Conservation (phyloP, 1,140 invertebrate species). For the Trichomalopsis sarcophagae region DNA sequence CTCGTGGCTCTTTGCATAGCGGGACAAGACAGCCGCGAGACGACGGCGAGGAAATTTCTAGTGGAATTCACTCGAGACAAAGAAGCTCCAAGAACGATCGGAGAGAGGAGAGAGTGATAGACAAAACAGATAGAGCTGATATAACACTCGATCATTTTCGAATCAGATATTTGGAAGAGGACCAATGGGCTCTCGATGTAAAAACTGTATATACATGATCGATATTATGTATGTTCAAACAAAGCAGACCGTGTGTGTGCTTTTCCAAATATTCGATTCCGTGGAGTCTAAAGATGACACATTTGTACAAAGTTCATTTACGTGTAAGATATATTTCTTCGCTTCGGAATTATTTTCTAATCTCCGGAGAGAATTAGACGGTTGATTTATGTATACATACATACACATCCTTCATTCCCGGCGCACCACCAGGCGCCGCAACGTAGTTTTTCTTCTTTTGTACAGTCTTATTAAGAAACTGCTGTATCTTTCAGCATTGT, state of each 20-base stretch:
- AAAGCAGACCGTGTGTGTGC: constrained; percentile 45
- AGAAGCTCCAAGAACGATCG: constrained; percentile 37
- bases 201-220: constrained; percentile 29
- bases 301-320: constrained; percentile 43
- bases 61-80: constrained; percentile 39
- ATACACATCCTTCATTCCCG: constrained; percentile 42
- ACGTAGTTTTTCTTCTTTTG: constrained; percentile 39
- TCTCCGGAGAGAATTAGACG: constrained; percentile 2
- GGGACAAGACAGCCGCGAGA: constrained; percentile 24
- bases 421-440: constrained; percentile 5
- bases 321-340: constrained; percentile 34
- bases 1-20: constrained; percentile 6
- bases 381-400: constrained; percentile 10
- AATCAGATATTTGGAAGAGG: constrained; percentile 62
- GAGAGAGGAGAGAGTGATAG: background rate
- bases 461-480: constrained; percentile 30
- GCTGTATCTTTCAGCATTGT: constrained; percentile 28
- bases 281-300: background rate
- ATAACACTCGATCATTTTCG: constrained; percentile 21
- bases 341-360: background rate
- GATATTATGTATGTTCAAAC: constrained; percentile 1
- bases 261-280: constrained; percentile 64
- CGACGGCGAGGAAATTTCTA: constrained; percentile 31
- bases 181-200: constrained; percentile 44
- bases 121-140: background rate